Percentiles rank a stretch among this genome's conserved stretches.
phyloP scores from a whole-genome alignment of 2,797 vertebrate genomes.

The Hyperoplus lanceolatus region DNA sequence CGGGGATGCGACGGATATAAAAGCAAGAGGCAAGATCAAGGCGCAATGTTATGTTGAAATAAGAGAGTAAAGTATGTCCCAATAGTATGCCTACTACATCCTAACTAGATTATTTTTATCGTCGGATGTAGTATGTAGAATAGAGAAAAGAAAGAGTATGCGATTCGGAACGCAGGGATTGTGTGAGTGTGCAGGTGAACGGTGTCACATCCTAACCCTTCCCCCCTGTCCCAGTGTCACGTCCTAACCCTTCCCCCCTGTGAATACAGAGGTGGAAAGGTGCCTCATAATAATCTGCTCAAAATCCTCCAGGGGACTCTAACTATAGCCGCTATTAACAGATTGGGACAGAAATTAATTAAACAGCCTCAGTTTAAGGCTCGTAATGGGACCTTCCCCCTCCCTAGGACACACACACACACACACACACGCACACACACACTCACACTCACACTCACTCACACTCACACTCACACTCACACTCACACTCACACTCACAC shows the following conservation, averaged over 20 bases:
- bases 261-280: constrained; percentile 45
- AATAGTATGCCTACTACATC: too few relatives aligned
- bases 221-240: background rate
- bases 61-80: too few relatives aligned
- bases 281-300: constrained; percentile 61
- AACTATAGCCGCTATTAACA: constrained; percentile 81
- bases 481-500: too few relatives aligned
- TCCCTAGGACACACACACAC: background rate
- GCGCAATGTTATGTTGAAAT: too few relatives aligned
- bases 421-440: background rate
- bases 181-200: background rate
- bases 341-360: constrained; percentile 78
- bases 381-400: constrained; percentile 63
- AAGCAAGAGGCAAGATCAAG: too few relatives aligned
- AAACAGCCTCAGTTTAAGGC: constrained; percentile 66
- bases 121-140: too few relatives aligned
- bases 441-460: constrained; percentile 8
- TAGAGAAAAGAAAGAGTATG: too few relatives aligned
- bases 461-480: background rate
- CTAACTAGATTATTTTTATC: too few relatives aligned
- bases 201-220: background rate
- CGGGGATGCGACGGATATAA: too few relatives aligned
- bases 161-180: too few relatives aligned
- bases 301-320: constrained; percentile 69
- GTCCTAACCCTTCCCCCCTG: constrained; percentile 3